Conservation (phyloP, 2,888 invertebrate genomes). For the Chesias legatella region DNA sequence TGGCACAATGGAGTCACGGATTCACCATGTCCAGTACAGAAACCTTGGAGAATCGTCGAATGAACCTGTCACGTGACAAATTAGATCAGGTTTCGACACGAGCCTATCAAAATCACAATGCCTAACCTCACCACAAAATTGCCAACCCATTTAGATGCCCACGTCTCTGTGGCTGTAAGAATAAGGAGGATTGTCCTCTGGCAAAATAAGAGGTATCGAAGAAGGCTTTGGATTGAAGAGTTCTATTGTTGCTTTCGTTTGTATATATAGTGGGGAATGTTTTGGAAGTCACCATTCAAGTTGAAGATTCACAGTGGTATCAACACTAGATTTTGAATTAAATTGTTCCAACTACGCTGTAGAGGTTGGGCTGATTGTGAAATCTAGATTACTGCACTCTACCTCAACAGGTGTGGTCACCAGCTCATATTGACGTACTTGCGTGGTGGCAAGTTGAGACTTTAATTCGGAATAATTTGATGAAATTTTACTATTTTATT, state of each 20-base stretch:
- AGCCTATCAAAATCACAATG: slow-evolving; percentile 25
- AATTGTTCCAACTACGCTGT: no score
- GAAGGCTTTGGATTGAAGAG: not conserved
- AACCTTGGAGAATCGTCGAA: slow-evolving; percentile 18
- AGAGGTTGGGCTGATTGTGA: no score
- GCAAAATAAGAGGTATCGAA: not conserved
- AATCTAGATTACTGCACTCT: no score
- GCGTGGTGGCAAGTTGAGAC: no score
- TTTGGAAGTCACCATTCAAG: slow-evolving; percentile 19
- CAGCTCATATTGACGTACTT: no score
- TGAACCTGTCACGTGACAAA: slow-evolving; percentile 10
- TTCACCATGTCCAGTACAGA: slow-evolving; percentile 3
- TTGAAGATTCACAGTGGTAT: slow-evolving; percentile 4
- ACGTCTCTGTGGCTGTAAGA: slow-evolving; percentile 1
- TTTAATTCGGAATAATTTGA: no score
- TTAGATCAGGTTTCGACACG: slow-evolving; percentile 27
- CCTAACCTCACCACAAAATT: slow-evolving; percentile 17
- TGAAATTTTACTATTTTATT: no score
- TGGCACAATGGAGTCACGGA: no score
- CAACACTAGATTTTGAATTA: slow-evolving; percentile 4
- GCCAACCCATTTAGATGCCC: slow-evolving; percentile 1
- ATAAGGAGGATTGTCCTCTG: slow-evolving; percentile 1
- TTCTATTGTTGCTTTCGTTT: slow-evolving; percentile 17
- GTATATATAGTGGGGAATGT: slow-evolving; percentile 22
- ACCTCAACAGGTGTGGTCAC: no score